Evolutionary conservation across 1,140 invertebrate genomes (phyloP), one percentile per base, ranked within the genome.

Genomic region (Mya arenaria): DNA sequence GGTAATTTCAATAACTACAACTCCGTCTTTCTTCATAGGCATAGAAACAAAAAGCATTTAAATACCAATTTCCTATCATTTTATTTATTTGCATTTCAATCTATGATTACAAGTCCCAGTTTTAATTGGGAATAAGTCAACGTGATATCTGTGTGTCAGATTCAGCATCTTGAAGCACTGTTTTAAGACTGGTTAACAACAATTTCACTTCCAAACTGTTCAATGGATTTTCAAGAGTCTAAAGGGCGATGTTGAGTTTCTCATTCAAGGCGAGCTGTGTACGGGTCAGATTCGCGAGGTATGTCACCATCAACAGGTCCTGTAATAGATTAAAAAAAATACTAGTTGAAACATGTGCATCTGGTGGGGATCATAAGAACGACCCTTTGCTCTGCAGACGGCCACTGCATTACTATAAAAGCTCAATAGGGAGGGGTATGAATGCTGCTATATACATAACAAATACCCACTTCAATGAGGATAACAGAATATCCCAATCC

Each of bases 291-390:
- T 99, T 98, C 10, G 97, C 97, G 32, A 99, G 94, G 48, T 98
- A 98, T 84, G 98, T 96, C 62, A 99, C 97, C 98, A 99, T 98
- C 56, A 99, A 93, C 80, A 99, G 94, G 94, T 99, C 98, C 95
- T 95, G 92, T 17, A 92, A 91, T 5, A 23, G 60, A 30, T 36
- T n/a, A 2, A 39, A 0, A 39, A 36, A 8, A n/a, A n/a, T n/a
- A n/a, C n/a, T n/a, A n/a, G n/a, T n/a, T n/a, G n/a, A n/a, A n/a
- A n/a, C n/a, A n/a, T n/a, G n/a, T n/a, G n/a, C n/a, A n/a, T n/a
- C n/a, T n/a, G n/a, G n/a, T n/a, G n/a, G n/a, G n/a, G n/a, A n/a
- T n/a, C n/a, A n/a, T n/a, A n/a, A n/a, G n/a, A n/a, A n/a, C n/a
- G n/a, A n/a, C n/a, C n/a, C n/a, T n/a, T n/a, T n/a, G n/a, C n/a